Conservation (phyloP, 2,888 invertebrate genomes). For the Spialia ferax region DNA sequence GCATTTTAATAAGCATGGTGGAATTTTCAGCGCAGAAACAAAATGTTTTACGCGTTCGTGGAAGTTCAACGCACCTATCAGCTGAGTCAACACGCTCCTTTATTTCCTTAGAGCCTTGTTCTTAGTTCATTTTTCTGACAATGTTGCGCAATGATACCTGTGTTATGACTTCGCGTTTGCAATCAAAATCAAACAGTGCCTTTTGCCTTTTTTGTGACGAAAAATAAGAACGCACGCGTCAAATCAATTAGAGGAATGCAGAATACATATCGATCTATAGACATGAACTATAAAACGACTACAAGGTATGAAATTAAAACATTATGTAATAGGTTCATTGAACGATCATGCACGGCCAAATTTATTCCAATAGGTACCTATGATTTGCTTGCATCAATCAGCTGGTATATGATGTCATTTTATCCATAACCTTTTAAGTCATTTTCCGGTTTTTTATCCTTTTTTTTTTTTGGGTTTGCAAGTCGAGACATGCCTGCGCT, state of each 20-base stretch:
- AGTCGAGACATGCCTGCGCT: conserved; percentile 62
- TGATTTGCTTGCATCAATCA: conserved; percentile 58
- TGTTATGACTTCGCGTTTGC: conserved; percentile 62
- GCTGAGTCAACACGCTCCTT: conserved; percentile 72
- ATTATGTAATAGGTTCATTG: conserved; percentile 40
- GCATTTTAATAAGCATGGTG: conserved; percentile 50
- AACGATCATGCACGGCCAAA: conserved; percentile 39
- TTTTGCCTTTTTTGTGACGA: not conserved
- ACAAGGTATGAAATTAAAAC: conserved; percentile 2
- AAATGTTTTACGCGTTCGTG: conserved; percentile 61
- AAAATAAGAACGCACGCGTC: conserved; percentile 1
- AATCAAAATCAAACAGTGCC: not conserved
- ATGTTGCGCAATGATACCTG: conserved; percentile 63
- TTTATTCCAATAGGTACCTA: conserved; percentile 41
- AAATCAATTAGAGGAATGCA: conserved; percentile 3
- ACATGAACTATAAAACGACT: conserved; percentile 31
- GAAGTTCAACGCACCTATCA: conserved; percentile 79
- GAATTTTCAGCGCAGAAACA: conserved; percentile 54
- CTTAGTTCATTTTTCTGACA: conserved; percentile 62
- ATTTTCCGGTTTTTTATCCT: conserved; percentile 46
- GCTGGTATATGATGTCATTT: conserved; percentile 65
- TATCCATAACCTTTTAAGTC: conserved; percentile 53
- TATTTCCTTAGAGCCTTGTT: conserved; percentile 58
- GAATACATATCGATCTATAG: not conserved
- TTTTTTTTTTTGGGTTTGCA: conserved; percentile 51